Base-by-base conservation (phyloP, 1,140 invertebrate genomes). In the Apocrypta bakeri region DNA sequence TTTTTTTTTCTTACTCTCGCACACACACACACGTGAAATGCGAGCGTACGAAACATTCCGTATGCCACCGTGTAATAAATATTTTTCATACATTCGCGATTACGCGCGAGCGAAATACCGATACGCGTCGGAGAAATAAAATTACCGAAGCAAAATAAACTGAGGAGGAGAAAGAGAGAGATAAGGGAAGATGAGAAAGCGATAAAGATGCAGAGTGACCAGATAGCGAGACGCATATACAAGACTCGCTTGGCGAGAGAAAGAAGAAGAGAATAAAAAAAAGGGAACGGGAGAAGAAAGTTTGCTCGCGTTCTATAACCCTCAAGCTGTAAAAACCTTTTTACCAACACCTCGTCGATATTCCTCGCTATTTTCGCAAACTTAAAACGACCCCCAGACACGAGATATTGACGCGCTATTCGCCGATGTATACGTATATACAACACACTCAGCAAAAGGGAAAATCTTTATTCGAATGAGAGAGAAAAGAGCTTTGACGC, bases 341-440 rank as follows among this genome's bases (percentile, higher is more conserved):
- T 81, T 74, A 48, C 61, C 40, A 71, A 76, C 73, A 63, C 64
- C 73, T 82, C 80, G 64, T 69, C 79, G 79, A 81, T 75, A 81
- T 75, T 75, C 63, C 79, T 68, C 61, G 48, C 79, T 68, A 75
- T 81, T 75, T 81, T 75, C 79, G 72, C 72, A 73, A 73, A 80
- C 69, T 80, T 80, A 72, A 80, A 80, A 80, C 69, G 69, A 80
- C 79, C 33, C 76, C 69, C 33, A 48, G 64, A 71, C 77, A 79
- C 77, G 25, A 56, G 76, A 56, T 31, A 66, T 66, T 42, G 33
- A 14, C n/a, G 40, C 40, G 24, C 29, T 29, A 37, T 27, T 29
- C 9, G 4, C 9, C 76, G 40, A 56, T 21, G 4, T n/a, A 2
- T 37, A 9, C 9, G 33, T 37, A 37, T 37, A 37, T 37, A 37